Conservation (phyloP, 1,140 invertebrate species). For the Lordiphosa mommai region DNA sequence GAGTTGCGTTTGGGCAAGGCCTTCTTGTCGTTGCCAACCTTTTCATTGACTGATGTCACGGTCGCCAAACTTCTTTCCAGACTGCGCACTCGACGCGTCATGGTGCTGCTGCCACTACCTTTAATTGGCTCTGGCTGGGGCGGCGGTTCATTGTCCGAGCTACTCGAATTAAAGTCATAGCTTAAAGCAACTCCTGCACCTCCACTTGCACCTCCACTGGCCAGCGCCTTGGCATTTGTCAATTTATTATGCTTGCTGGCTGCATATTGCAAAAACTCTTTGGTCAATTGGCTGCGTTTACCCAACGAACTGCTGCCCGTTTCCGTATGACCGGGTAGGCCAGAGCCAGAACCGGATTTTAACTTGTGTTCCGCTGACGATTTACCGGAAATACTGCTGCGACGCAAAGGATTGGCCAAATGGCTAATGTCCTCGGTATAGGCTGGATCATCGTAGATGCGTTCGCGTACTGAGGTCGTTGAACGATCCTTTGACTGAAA, state of each 20-base stretch:
- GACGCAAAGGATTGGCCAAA: constrained; percentile 70
- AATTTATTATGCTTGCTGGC: constrained; percentile 28
- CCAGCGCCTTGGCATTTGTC: constrained; percentile 8
- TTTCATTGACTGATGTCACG: constrained; percentile 14
- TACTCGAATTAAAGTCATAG: constrained; percentile 56
- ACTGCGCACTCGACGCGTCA: constrained; percentile 56
- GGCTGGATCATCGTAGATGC: constrained; percentile 78
- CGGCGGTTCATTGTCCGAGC: constrained; percentile 63
- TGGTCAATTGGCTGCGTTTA: constrained; percentile 63
- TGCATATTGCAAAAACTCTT: constrained; percentile 62
- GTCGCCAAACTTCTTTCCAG: constrained; percentile 52
- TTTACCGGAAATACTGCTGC: constrained; percentile 69
- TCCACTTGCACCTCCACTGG: constrained; percentile 5
- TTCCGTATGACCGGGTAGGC: neutral
- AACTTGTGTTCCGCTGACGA: constrained; percentile 29
- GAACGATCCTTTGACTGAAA: constrained; percentile 66
- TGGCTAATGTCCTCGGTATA: constrained; percentile 79
- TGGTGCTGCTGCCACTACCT: constrained; percentile 25
- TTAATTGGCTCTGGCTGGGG: constrained; percentile 13
- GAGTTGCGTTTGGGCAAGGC: constrained; percentile 48
- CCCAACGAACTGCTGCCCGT: constrained; percentile 47
- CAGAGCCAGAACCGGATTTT: neutral
- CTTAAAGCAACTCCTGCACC: constrained; percentile 6
- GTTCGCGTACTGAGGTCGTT: constrained; percentile 57
- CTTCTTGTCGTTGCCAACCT: constrained; percentile 38